phyloP scores from a whole-genome alignment of 2,797 vertebrate genomes.

The Myripristis murdjan region DNA sequence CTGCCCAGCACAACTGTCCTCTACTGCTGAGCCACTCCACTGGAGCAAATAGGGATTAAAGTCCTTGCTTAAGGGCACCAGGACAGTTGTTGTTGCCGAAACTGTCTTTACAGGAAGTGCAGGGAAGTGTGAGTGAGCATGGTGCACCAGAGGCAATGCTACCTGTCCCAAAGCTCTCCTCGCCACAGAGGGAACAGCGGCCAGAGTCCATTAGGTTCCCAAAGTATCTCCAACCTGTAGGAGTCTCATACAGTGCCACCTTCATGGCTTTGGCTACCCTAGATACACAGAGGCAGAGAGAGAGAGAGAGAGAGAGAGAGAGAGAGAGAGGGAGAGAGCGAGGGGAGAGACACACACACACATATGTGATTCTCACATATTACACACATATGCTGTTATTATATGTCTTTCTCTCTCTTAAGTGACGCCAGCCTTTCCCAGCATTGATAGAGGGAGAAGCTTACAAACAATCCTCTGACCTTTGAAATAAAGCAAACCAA shows the following conservation, averaged over 20 bases:
- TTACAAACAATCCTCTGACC: constrained; percentile 62
- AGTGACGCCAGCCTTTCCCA: constrained; percentile 27
- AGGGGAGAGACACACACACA: background rate
- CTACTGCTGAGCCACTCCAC: too few species aligned
- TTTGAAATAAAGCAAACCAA: constrained; percentile 75
- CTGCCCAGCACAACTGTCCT: too few species aligned
- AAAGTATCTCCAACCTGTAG: constrained; percentile 97
- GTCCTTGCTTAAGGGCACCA: too few species aligned
- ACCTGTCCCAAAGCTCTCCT: constrained; percentile 99
- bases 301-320: constrained; percentile 13
- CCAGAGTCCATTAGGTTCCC: constrained; percentile 99
- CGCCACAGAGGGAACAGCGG: constrained; percentile 96
- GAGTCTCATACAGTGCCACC: constrained; percentile 96
- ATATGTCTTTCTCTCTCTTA: constrained; percentile 25
- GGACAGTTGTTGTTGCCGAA: too few species aligned
- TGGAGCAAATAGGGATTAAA: too few species aligned
- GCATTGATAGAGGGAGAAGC: constrained; percentile 30
- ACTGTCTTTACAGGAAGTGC: background rate
- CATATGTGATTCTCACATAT: constrained; percentile 4
- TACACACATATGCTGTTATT: constrained; percentile 13
- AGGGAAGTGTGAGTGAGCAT: constrained; percentile 10
- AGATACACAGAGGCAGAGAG: constrained; percentile 50
- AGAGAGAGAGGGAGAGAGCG: background rate
- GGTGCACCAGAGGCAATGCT: constrained; percentile 45
- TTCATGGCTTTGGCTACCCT: constrained; percentile 98